Percentiles rank a stretch among this genome's conserved stretches.
Evolutionary conservation across 2,888 invertebrate genomes (phyloP).

Genomic region (Drosophila macrothrix): DNA sequence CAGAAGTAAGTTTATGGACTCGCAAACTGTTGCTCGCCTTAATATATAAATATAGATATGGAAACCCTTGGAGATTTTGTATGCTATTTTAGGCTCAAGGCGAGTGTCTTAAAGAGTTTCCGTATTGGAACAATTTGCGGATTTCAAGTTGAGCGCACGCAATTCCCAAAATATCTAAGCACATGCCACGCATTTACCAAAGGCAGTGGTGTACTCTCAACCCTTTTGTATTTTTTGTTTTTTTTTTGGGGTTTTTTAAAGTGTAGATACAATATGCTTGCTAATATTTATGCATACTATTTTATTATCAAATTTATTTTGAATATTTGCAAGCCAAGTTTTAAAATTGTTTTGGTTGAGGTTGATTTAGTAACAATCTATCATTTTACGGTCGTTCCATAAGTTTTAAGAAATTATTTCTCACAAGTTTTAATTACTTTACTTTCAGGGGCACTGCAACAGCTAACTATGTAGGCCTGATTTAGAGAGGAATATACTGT

Average conservation of each 20-base stretch:
- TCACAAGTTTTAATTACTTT: neutral
- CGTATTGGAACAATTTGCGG: conserved; percentile 17
- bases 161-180: neutral
- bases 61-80: neutral
- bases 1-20: conserved; percentile 11
- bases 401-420: neutral
- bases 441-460: neutral
- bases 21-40: conserved; percentile 9
- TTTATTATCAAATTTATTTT: neutral
- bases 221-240: conserved; percentile 4
- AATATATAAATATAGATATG: neutral
- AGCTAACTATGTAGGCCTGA: neutral
- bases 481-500: neutral
- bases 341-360: neutral
- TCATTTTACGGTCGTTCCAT: neutral
- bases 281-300: neutral
- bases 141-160: conserved; percentile 32
- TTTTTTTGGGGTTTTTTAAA: neutral
- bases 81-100: conserved; percentile 4
- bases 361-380: neutral
- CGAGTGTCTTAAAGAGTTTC: conserved; percentile 8
- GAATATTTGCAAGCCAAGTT: neutral
- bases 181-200: conserved; percentile 5
- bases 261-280: neutral
- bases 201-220: neutral